Conservation (phyloP, 2,797 vertebrate species). For the Geotrypetes seraphini region DNA sequence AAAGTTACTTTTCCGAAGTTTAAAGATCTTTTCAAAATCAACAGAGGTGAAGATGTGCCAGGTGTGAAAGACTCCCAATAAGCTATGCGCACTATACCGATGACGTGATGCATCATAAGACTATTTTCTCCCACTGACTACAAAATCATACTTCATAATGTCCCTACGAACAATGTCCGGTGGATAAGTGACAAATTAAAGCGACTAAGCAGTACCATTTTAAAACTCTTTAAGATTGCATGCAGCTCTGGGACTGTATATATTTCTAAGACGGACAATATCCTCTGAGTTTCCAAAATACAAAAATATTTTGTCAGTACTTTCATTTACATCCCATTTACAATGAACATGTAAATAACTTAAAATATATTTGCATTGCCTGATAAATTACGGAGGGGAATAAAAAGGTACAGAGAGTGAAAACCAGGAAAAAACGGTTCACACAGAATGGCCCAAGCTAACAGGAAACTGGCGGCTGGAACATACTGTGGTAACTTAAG, state of each 20-base stretch:
- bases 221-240: conserved; percentile 36
- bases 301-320: conserved; percentile 96
- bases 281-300: conserved; percentile 97
- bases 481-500: conserved; percentile 31
- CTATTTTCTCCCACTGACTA: conserved; percentile 26
- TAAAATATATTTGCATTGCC: conserved; percentile 68
- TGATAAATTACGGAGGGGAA: conserved; percentile 34
- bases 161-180: conserved; percentile 25
- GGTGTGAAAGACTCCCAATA: conserved; percentile 21
- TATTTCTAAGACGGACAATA: conserved; percentile 77
- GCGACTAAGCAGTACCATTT: conserved; percentile 27
- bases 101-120: conserved; percentile 14
- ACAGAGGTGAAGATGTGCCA: conserved; percentile 30
- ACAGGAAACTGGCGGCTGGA: conserved; percentile 29
- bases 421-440: conserved; percentile 14
- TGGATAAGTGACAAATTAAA: conserved; percentile 30
- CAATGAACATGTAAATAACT: conserved; percentile 86
- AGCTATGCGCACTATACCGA: conserved; percentile 12
- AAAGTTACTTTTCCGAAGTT: conserved; percentile 26
- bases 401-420: conserved; percentile 9
- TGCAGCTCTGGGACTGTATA: conserved; percentile 41
- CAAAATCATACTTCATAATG: conserved; percentile 20
- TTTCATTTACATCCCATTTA: conserved; percentile 97
- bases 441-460: conserved; percentile 25
- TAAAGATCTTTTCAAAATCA: conserved; percentile 29